phyloP scores from a whole-genome alignment of 2,888 invertebrate genomes.

The Atethmia centrago region DNA sequence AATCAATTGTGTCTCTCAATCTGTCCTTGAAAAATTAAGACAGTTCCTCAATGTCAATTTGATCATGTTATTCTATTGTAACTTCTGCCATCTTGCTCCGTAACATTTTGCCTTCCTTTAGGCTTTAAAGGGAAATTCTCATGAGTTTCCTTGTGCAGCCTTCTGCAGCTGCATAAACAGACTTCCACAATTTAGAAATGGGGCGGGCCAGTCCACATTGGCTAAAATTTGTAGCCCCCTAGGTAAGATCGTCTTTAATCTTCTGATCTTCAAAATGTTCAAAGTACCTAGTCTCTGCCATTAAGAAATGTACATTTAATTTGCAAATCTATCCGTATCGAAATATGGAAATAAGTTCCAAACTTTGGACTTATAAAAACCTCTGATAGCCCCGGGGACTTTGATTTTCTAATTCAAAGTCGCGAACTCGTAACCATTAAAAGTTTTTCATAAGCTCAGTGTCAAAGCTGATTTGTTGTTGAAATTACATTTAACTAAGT shows the following conservation, averaged over 20 bases:
- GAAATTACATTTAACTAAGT: slow-evolving; percentile 24
- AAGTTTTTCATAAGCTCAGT: slow-evolving; percentile 66
- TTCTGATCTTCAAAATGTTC: background rate
- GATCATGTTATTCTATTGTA: background rate
- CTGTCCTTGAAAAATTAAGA: too few species aligned
- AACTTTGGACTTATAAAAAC: slow-evolving; percentile 59
- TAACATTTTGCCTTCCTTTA: background rate
- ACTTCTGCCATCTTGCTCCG: background rate
- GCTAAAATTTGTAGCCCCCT: too few species aligned
- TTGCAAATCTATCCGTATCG: slow-evolving; percentile 29
- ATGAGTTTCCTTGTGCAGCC: background rate
- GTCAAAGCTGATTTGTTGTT: slow-evolving; percentile 56
- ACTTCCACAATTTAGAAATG: background rate
- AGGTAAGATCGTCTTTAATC: background rate
- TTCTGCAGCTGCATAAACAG: background rate
- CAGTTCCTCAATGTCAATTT: background rate
- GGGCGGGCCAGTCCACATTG: too few species aligned
- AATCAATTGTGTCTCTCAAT: too few species aligned
- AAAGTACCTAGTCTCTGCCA: background rate
- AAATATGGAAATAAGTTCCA: slow-evolving; percentile 51
- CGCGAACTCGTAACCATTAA: slow-evolving; percentile 65
- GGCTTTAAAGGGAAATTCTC: background rate
- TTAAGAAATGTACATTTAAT: slow-evolving; percentile 1
- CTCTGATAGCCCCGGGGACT: slow-evolving; percentile 60
- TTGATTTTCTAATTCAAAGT: slow-evolving; percentile 70